Evolutionary conservation across 2,797 vertebrate species (phyloP), one percentile per base, ranked within the genome.

Genomic region (Orestias chungarensis): DNA sequence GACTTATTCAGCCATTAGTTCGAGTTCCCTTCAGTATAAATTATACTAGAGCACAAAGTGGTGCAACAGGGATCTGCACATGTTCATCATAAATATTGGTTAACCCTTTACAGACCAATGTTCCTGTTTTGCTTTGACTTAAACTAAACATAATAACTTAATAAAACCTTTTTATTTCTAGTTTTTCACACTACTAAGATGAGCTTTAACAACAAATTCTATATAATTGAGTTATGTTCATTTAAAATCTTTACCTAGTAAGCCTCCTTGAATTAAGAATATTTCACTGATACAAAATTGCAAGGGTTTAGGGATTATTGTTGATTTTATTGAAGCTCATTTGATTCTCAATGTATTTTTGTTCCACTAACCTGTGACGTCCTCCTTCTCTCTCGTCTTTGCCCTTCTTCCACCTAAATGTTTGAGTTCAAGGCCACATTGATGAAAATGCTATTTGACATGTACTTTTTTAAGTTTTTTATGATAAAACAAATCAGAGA

Each of bases 281-380:
- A 68, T 79, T 52, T 64, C 40, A 27, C 20, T 71, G 61, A 57
- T 8, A 25, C 62, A 47, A 25, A 49, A 31, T 42, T 72, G 71
- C 68, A 8, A 0, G 20, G 49, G 35, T 23, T 29, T 46, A 47
- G 38, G n/a, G 62, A 40, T 62, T 4, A 62, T 15, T 43, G 59
- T 25, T 66, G 71, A 31, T 65, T 65, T 43, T 35, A 17, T 62
- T 73, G 62, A 79, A 70, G 85, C 66, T 73, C 70, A 62, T 35
- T 78, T 85, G 68, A 93, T 90, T 95, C 91, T 94, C 88, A 92
- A 90, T 93, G 86, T 89, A 92, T 54, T 11, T 86, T 91, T 94
- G 88, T 88, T 78, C 92, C 91, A 70, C 71, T 90, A 96, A 96
- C 95, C 93, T 90, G 89, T 89, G 88, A 91, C 95, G 91, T 91